These are phyloP conservation scores for Phanerotoma sp. DNA, from an alignment of 2,888 invertebrate species.

Conservation along the genomic window DNA sequence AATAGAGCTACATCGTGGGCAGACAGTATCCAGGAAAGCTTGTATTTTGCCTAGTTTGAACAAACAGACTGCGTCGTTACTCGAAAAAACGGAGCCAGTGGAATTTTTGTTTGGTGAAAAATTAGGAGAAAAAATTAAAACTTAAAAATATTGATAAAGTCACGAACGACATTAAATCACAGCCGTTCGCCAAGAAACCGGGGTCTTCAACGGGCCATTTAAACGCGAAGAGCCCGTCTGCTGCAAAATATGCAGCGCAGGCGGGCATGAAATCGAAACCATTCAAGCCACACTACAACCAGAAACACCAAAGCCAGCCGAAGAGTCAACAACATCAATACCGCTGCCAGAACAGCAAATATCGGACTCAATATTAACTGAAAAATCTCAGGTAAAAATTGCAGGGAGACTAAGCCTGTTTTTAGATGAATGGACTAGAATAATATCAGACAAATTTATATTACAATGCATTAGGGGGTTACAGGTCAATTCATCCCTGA, in stretches of 20 bases:
- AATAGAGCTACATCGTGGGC: constrained; percentile 17
- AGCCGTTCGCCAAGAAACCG: constrained; percentile 11
- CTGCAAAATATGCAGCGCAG: constrained; percentile 16
- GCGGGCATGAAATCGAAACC: constrained; percentile 16
- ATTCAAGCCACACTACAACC: constrained; percentile 9
- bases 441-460: constrained; percentile 10
- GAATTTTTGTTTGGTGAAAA: constrained; percentile 28
- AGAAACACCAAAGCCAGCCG: constrained; percentile 7
- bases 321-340: neutral
- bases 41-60: constrained; percentile 30
- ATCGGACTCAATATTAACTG: constrained; percentile 3
- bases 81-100: constrained; percentile 26
- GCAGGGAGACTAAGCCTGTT: constrained; percentile 14
- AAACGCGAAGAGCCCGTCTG: constrained; percentile 29
- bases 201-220: constrained; percentile 11
- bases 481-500: too few species aligned
- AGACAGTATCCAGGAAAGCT: constrained; percentile 25
- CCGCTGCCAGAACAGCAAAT: constrained; percentile 1
- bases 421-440: constrained; percentile 3
- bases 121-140: constrained; percentile 22
- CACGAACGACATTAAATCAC: constrained; percentile 25
- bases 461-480: constrained; percentile 19
- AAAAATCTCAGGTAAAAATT: neutral
- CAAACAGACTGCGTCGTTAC: constrained; percentile 22
- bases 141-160: constrained; percentile 30